Percentiles rank a stretch among this genome's conserved stretches.
Conservation (phyloP, 2,888 invertebrate species). For the Yponomeuta malinellus region DNA sequence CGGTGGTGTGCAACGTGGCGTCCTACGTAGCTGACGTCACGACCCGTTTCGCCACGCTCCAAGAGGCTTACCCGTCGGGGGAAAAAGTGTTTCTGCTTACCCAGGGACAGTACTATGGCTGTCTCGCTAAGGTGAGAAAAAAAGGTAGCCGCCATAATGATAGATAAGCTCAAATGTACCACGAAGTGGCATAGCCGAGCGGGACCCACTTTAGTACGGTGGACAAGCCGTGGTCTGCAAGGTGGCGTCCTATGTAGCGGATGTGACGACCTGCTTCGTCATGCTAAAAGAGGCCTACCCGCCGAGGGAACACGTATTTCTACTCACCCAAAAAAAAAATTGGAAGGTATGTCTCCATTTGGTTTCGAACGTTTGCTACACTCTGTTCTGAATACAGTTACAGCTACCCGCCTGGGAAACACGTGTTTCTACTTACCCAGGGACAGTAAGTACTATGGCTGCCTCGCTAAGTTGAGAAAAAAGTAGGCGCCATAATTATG, state of each 20-base stretch:
- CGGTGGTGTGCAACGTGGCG: slow-evolving; percentile 56
- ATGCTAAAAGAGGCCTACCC: too few relatives aligned
- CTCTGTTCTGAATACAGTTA: too few relatives aligned
- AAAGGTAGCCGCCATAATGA: too few relatives aligned
- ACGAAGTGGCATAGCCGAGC: too few relatives aligned
- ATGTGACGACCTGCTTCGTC: too few relatives aligned
- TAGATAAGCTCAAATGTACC: too few relatives aligned
- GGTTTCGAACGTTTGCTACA: too few relatives aligned
- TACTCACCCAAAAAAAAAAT: background rate
- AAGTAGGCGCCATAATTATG: too few relatives aligned
- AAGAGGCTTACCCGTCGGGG: slow-evolving; percentile 79
- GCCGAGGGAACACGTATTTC: too few relatives aligned
- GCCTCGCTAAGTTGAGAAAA: slow-evolving; percentile 79
- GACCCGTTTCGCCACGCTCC: slow-evolving; percentile 40
- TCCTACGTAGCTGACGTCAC: slow-evolving; percentile 35
- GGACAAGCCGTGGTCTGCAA: too few relatives aligned
- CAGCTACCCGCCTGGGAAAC: slow-evolving; percentile 77
- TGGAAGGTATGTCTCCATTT: background rate
- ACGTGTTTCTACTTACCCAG: slow-evolving; percentile 83
- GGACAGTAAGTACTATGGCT: slow-evolving; percentile 89
- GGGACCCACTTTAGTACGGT: too few relatives aligned
- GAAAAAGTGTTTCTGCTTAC: slow-evolving; percentile 83
- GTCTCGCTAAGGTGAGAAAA: slow-evolving; percentile 80
- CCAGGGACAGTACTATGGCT: slow-evolving; percentile 87
- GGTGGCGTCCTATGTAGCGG: too few relatives aligned